Conservation (phyloP, 2,113 vertebrate genomes). For the Hippocampus barbouri region DNA sequence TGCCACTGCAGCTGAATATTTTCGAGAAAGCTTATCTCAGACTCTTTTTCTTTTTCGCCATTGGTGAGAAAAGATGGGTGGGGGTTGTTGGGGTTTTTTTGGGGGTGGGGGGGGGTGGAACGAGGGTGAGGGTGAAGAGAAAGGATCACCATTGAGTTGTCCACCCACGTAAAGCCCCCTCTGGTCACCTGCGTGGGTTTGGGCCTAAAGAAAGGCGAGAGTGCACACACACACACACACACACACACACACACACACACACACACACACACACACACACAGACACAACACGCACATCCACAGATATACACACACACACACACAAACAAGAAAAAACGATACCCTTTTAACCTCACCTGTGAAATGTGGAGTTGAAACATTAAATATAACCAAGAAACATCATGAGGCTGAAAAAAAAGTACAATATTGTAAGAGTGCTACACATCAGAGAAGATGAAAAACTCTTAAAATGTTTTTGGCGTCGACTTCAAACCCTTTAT, state of each 20-base stretch:
- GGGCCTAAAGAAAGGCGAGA: conserved; percentile 40
- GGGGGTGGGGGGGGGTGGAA: too few species aligned
- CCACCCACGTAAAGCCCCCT: conserved; percentile 61
- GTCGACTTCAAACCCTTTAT: conserved; percentile 40
- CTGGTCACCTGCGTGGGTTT: conserved; percentile 68
- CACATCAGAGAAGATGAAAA: conserved; percentile 31
- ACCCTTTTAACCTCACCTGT: conserved; percentile 37
- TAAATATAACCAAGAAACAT: conserved; percentile 52
- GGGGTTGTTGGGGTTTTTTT: not conserved
- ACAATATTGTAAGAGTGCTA: conserved; percentile 36
- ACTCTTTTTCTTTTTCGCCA: not conserved
- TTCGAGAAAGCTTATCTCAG: not conserved
- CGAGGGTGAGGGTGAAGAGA: conserved; percentile 23
- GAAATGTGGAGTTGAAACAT: conserved; percentile 37
- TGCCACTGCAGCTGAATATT: not conserved
- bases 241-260: too few species aligned
- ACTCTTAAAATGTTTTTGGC: conserved; percentile 38
- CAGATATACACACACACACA: not conserved
- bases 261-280: conserved; percentile 18
- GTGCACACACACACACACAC: conserved; percentile 10
- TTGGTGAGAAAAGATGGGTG: conserved; percentile 20
- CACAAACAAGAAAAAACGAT: conserved; percentile 11
- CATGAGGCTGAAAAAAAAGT: conserved; percentile 28
- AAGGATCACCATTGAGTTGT: conserved; percentile 61
- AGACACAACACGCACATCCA: conserved; percentile 16